A percentile compares a stretch with the other conserved stretches of the same genome.
Evolutionary conservation across 2,888 invertebrate genomes (phyloP).

Genomic region (Cenopis cana): DNA sequence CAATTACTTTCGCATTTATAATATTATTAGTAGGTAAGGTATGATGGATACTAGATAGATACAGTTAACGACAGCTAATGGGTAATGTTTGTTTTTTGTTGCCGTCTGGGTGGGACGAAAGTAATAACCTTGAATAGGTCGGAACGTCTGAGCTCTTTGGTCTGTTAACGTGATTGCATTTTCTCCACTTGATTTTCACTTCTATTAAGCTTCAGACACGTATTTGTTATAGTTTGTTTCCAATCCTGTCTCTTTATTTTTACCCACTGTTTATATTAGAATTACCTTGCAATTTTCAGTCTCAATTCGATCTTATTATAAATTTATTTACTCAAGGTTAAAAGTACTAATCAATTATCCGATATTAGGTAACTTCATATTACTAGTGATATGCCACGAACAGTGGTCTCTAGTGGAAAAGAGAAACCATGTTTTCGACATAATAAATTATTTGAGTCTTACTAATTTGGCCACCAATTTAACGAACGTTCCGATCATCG

Average conservation of each 20-base stretch:
- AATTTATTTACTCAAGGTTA: no score
- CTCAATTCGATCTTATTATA: neutral
- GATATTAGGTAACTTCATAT: no score
- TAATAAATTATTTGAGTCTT: no score
- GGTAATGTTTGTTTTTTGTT: neutral
- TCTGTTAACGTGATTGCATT: constrained; percentile 2
- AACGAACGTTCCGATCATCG: no score
- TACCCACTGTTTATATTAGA: neutral
- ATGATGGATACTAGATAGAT: neutral
- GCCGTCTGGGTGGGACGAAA: neutral
- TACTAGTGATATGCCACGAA: no score
- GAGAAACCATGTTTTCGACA: no score
- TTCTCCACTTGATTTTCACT: constrained; percentile 3
- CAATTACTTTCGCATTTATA: no score
- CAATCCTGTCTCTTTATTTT: neutral
- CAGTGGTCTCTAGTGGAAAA: no score
- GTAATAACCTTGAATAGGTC: neutral
- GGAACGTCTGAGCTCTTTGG: constrained; percentile 1
- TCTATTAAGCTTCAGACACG: neutral
- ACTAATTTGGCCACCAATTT: no score
- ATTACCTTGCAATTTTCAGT: neutral
- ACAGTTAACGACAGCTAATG: neutral
- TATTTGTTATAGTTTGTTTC: neutral
- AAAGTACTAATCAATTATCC: no score
- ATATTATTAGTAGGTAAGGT: no score